Base-by-base conservation (phyloP, 2,888 invertebrate species). In the Glaucopsyche alexis region DNA sequence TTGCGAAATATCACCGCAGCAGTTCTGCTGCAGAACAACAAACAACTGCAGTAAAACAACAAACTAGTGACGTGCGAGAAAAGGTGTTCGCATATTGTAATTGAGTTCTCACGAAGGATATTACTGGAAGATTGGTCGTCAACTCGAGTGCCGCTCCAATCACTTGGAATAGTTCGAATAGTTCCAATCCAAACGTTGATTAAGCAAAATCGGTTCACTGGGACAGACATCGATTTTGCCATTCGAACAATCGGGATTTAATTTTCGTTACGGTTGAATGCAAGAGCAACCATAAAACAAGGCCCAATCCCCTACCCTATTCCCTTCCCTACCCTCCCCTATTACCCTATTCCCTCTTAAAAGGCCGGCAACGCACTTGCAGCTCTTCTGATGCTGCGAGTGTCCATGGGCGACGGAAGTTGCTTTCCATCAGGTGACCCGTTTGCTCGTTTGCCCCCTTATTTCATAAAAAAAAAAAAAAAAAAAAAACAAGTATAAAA, bases 111-210 rank as follows among this genome's bases (percentile, higher is more conserved):
- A 83, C 81, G 83, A 86, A 90, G 92, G 92, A 91, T 92, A 92
- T 92, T 92, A 90, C 87, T 84, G 78, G 88, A 91, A 92, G 91
- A 92, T 93, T 93, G 91, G 89, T 92, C 89, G 89, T 89, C 90
- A 90, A 85, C 84, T 83, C 82, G 83, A 83, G 86, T 89, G 84
- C 86, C 88, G 85, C 81, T 86, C 82, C 87, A 86, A 88, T 89
- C 87, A 85, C 86, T 84, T 83, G 84, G 81, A 84, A 87, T 86
- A 86, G 85, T 86, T 86, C 84, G 83, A 87, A 89, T 87, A 85
- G 87, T 85, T 86, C 84, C 86, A 85, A 85, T 85, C 81, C 82
- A 81, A 82, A 81, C 85, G 88, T 90, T 90, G 89, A 92, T 92
- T 92, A 89, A 90, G 85, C 88, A 82, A 88, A 91, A 90, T 87